Evolutionary conservation across 2,888 invertebrate species (phyloP), one percentile per base, ranked within the genome.

Genomic region (Empis livida): DNA sequence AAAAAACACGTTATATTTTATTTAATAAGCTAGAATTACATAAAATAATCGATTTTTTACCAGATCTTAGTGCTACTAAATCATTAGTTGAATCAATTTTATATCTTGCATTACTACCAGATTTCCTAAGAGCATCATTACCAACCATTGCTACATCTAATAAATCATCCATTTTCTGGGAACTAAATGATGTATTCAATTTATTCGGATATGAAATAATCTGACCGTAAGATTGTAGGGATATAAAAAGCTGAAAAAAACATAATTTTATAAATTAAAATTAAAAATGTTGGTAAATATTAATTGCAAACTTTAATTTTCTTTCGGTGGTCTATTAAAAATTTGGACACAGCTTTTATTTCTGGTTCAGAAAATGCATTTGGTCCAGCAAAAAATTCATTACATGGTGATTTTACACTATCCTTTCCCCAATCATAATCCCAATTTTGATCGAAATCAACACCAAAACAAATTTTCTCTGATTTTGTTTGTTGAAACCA

Each of bases 401-500:
- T 77, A 59, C 88, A 88, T 0, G 81, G 80, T 1, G 80, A 79
- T 59, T 82, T 79, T 17, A 84, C 84, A 1, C 83, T 77, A 35
- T n/a, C n/a, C 52, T 74, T 72, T 42, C 78, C 76, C 83, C 83
- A 88, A 52, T 82, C 78, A 60, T 77, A 80, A 48, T 79, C 79
- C 76, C 84, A 88, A 65, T 89, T 89, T 54, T 84, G 73, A 62
- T 87, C 86, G 1, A 81, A 74, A 60, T 88, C 86, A 1, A 83
- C 85, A 1, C 88, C 88, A 38, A 77, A 73, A 62, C 87, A 87
- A 1, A 62, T 47, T 45, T 61, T 63, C 3, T 63, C 58, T 2
- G 49, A 48, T 10, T 61, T 57, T 45, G 63, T 62, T 49, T 60
- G 57, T 45, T 67, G 63, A 31, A 67, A 50, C 68, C 68, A 68